Conservation (phyloP, 2,888 invertebrate species). For the Spodoptera picta region DNA sequence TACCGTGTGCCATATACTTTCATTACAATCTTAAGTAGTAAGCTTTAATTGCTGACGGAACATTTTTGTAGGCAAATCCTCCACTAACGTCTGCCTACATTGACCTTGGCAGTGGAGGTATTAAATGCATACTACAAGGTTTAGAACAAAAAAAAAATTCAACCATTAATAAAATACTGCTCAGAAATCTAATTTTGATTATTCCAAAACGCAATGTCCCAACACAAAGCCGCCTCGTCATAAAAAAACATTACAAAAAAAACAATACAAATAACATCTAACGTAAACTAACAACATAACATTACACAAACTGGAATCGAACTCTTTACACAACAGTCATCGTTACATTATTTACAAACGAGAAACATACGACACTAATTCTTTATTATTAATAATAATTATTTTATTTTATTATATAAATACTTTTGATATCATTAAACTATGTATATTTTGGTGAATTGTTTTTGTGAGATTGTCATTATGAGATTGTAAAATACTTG, state of each 20-base stretch:
- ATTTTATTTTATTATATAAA: constrained; percentile 41
- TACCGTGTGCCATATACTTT: too few relatives aligned
- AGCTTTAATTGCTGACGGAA: too few relatives aligned
- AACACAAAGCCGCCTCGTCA: constrained; percentile 15
- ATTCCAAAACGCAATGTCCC: constrained; percentile 16
- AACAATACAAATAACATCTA: constrained; percentile 60
- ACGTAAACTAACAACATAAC: constrained; percentile 67
- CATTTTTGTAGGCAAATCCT: too few relatives aligned
- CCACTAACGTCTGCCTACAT: too few relatives aligned
- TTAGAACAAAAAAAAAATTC: too few relatives aligned
- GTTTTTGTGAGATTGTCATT: constrained; percentile 31
- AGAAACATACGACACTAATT: constrained; percentile 62
- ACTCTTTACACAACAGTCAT: constrained; percentile 83
- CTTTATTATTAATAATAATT: constrained; percentile 67
- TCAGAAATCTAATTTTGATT: too few relatives aligned
- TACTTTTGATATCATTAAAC: constrained; percentile 38
- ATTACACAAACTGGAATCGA: constrained; percentile 50
- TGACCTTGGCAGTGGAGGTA: too few relatives aligned
- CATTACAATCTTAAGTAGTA: too few relatives aligned
- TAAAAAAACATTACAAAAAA: constrained; percentile 8
- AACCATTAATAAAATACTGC: too few relatives aligned
- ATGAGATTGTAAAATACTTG: too few relatives aligned
- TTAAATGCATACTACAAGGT: too few relatives aligned
- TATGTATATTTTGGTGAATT: constrained; percentile 14
- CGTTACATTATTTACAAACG: constrained; percentile 66